A percentile compares a stretch with the other conserved stretches of the same genome.
phyloP scores from a whole-genome alignment of 2,113 vertebrate genomes.

The Mystacornis crossleyi region DNA sequence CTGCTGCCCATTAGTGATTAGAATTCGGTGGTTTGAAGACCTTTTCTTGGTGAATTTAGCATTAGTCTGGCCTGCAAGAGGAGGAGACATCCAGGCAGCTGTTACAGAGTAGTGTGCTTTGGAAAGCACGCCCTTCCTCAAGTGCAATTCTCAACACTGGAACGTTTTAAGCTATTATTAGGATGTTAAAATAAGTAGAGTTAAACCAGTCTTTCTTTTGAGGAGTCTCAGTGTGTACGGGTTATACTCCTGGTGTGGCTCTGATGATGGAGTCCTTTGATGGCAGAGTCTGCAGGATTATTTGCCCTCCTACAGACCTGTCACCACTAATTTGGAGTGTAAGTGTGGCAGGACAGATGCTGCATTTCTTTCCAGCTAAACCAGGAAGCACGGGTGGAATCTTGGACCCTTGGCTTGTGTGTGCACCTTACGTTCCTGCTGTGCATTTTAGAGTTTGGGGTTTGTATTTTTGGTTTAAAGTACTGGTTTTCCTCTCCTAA shows the following conservation, averaged over 20 bases:
- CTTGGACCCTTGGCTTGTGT: neutral
- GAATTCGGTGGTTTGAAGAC: neutral
- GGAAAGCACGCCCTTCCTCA: neutral
- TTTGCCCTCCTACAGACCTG: neutral
- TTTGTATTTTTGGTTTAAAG: neutral
- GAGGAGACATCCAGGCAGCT: neutral
- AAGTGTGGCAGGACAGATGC: neutral
- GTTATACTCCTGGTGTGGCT: neutral
- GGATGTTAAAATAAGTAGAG: neutral
- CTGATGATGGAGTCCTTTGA: neutral
- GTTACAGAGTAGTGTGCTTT: neutral
- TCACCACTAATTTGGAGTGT: neutral
- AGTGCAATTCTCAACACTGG: neutral
- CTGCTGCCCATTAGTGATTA: neutral
- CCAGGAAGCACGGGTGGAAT: neutral
- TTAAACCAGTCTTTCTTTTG: neutral
- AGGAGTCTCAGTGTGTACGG: neutral
- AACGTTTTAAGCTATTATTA: neutral
- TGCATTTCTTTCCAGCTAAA: neutral
- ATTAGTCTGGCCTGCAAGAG: neutral
- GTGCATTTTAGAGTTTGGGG: neutral
- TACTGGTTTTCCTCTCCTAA: neutral
- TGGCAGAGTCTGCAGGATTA: neutral
- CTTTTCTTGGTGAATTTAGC: neutral
- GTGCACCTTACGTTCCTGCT: fast-evolving